Percentiles rank a stretch among this genome's conserved stretches.
Conservation (phyloP, 53 echinoderm and acorn worm genomes). For the Holothuria leucospilota region DNA sequence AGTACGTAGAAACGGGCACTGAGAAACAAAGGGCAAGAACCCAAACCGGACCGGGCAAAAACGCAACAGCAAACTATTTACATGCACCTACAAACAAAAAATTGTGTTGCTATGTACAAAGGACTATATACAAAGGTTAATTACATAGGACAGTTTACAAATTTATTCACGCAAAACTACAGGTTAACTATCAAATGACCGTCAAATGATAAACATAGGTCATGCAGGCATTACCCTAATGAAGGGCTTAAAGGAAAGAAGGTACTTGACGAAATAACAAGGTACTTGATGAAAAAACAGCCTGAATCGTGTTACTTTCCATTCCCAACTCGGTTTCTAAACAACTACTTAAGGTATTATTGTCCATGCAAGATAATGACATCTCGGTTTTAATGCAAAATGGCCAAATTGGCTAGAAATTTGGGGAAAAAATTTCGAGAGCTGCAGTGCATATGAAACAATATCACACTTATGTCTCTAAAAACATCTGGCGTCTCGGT, state of each 20-base stretch:
- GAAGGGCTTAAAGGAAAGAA: conserved; percentile 22
- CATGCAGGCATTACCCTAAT: background rate
- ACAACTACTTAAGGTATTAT: conserved; percentile 4
- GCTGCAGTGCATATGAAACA: conserved; percentile 45
- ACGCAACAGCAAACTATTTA: no score
- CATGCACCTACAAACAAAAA: no score
- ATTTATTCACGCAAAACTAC: no score
- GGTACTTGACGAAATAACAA: conserved; percentile 2
- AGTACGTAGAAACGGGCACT: no score
- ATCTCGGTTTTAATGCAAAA: conserved; percentile 16
- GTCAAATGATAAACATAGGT: conserved; percentile 9
- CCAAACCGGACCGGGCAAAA: no score
- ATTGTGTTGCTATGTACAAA: no score
- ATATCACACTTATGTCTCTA: conserved; percentile 28
- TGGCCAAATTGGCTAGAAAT: conserved; percentile 36
- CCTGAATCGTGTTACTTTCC: conserved; percentile 41
- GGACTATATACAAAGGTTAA: no score
- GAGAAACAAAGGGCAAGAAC: no score
- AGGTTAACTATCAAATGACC: no score
- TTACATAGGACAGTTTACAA: no score
- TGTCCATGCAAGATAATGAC: conserved; percentile 42
- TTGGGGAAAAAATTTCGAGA: conserved; percentile 32
- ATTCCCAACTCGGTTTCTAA: background rate
- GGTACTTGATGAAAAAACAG: background rate
- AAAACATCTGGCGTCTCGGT: conserved; percentile 37